Evolutionary conservation across 2,797 vertebrate genomes (phyloP), one percentile per base, ranked within the genome.

Genomic region (Delichon dasypus): DNA sequence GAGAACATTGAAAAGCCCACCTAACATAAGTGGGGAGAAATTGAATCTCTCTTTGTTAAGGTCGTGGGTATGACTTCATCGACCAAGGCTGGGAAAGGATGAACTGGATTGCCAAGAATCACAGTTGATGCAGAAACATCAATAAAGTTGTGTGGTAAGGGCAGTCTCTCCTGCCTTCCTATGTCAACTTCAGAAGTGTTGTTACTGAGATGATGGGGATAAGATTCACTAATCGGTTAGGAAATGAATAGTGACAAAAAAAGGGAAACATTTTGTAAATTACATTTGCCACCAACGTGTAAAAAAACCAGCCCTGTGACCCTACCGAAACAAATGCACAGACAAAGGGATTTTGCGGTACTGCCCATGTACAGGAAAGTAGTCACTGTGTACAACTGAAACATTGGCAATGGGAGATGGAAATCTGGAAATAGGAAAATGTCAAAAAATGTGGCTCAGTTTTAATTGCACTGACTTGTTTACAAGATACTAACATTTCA

Each of bases 51-150:
- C 65, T 94, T 92, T 95, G 53, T 82, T 67, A 66, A 47, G 82
- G n/a, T 66, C 0, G 1, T 76, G 86, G 80, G 7, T 71, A 91
- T 95, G 93, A 95, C 40, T 93, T 95, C 91, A 96, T 76, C 0
- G 1, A 48, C 85, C 75, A 65, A 88, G 42, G 13, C 61, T 80
- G 75, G 68, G 42, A 94, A 88, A 82, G 60, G 61, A 45, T 83
- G 36, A 72, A n/a, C 30, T 54, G 64, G 48, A 34, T 61, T 90
- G 90, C 96, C 95, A 94, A 95, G 88, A 94, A 96, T 92, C 80
- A 90, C 88, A 95, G 32, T 42, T 81, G 58, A n/a, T 81, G 66
- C n/a, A 93, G 80, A 88, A 95, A 94, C 36, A 61, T 73, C 80
- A 91, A 87, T 47, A 88, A 93, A 73, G 22, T 66, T 58, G 16